A percentile compares a stretch with the other conserved stretches of the same genome.
Evolutionary conservation across 2,888 invertebrate genomes (phyloP).

Genomic region (Cynaeus angustus): DNA sequence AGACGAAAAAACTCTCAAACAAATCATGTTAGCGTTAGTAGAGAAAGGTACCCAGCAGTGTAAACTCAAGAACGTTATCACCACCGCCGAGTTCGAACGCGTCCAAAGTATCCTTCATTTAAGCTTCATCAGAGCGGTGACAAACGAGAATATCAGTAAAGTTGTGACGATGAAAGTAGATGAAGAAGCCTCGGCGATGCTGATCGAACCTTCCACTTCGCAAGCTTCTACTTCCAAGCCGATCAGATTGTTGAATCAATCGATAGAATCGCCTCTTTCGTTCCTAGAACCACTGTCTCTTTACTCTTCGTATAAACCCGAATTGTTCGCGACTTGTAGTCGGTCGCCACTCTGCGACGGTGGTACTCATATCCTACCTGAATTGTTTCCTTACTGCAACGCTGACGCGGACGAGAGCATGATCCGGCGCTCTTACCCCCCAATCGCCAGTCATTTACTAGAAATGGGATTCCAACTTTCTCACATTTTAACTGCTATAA

Average conservation of each 20-base stretch:
- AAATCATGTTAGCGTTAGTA: conserved; percentile 69
- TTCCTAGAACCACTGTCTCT: background rate
- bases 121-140: conserved; percentile 66
- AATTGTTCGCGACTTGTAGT: background rate
- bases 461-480: conserved; percentile 78
- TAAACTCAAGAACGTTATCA: conserved; percentile 71
- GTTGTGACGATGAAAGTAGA: background rate
- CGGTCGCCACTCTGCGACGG: background rate
- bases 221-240: background rate
- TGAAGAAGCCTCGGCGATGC: background rate
- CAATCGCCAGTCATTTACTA: conserved; percentile 74
- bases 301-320: background rate
- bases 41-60: conserved; percentile 72
- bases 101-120: conserved; percentile 71
- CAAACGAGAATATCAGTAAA: conserved; percentile 62
- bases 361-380: background rate
- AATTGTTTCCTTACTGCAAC: background rate
- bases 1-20: conserved; percentile 63
- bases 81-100: conserved; percentile 72
- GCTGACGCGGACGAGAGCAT: conserved; percentile 2
- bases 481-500: conserved; percentile 74
- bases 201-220: background rate
- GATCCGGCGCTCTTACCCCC: conserved; percentile 62
- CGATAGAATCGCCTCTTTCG: background rate
- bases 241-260: background rate